A percentile compares a stretch with the other conserved stretches of the same genome.
These are phyloP conservation scores for Cichlasoma orientale DNA, from an alignment of 2,797 vertebrate species.

Conservation along the genomic window DNA sequence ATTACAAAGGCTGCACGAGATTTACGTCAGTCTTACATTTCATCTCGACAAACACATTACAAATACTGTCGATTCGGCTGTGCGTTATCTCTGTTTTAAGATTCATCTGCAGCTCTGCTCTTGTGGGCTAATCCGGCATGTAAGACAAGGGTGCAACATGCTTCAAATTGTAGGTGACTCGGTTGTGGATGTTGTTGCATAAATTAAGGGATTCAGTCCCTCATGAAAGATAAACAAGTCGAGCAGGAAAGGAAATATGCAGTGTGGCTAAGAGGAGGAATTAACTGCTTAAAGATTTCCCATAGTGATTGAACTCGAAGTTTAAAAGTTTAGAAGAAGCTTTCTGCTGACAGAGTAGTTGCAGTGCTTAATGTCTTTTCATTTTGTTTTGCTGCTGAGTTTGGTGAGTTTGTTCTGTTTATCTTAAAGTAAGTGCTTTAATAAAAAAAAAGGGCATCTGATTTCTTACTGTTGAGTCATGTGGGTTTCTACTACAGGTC, in stretches of 20 bases:
- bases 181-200: slow-evolving; percentile 48
- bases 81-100: slow-evolving; percentile 28
- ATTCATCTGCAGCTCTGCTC: slow-evolving; percentile 44
- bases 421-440: background rate
- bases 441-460: background rate
- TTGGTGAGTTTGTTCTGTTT: background rate
- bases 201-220: slow-evolving; percentile 49
- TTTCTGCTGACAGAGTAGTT: background rate
- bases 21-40: background rate
- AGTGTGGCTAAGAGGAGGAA: background rate
- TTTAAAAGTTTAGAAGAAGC: background rate
- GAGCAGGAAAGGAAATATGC: background rate
- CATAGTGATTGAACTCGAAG: background rate
- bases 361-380: background rate
- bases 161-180: slow-evolving; percentile 54
- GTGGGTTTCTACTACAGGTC: background rate
- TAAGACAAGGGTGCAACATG: slow-evolving; percentile 53
- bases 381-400: background rate
- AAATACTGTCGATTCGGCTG: background rate
- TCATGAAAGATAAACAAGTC: slow-evolving; percentile 9
- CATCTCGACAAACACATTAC: slow-evolving; percentile 14
- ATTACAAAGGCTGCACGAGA: background rate
- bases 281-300: slow-evolving; percentile 24
- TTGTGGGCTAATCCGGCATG: slow-evolving; percentile 49
- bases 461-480: background rate